Conservation (phyloP, 2,797 vertebrate genomes). For the Muscicapa comitata region DNA sequence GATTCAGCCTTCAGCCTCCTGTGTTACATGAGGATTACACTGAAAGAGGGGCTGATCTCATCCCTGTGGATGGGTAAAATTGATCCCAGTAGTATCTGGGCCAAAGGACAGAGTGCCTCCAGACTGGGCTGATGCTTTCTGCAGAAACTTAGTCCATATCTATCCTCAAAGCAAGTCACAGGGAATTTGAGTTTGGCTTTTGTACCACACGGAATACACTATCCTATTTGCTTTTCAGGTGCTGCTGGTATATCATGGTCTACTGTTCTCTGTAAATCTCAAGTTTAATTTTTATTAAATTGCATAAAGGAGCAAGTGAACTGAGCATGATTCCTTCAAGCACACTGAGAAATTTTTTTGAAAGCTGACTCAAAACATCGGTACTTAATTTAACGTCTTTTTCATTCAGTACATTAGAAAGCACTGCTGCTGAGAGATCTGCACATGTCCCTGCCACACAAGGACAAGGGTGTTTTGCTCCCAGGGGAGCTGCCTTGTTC, state of each 20-base stretch:
- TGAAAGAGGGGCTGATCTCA: background rate
- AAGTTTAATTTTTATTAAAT: background rate
- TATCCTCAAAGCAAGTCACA: background rate
- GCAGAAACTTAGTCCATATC: background rate
- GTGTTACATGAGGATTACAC: background rate
- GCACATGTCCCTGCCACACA: background rate
- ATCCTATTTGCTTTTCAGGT: background rate
- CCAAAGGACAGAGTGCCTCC: background rate
- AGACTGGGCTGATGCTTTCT: background rate
- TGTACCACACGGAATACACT: background rate
- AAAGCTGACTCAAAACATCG: background rate
- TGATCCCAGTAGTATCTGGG: background rate
- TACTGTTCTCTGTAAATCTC: background rate
- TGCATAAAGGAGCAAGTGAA: background rate
- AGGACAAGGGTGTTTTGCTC: background rate
- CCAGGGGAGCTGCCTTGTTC: accelerated
- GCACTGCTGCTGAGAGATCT: background rate
- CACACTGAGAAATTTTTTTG: background rate
- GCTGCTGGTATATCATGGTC: accelerated
- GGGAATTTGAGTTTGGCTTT: background rate
- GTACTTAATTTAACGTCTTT: background rate
- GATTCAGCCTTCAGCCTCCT: background rate
- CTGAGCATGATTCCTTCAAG: background rate
- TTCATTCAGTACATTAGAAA: background rate
- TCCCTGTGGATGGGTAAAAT: background rate